A percentile compares a stretch with the other conserved stretches of the same genome.
phyloP scores from a whole-genome alignment of 2,888 invertebrate genomes.

The Tiliacea citrago region DNA sequence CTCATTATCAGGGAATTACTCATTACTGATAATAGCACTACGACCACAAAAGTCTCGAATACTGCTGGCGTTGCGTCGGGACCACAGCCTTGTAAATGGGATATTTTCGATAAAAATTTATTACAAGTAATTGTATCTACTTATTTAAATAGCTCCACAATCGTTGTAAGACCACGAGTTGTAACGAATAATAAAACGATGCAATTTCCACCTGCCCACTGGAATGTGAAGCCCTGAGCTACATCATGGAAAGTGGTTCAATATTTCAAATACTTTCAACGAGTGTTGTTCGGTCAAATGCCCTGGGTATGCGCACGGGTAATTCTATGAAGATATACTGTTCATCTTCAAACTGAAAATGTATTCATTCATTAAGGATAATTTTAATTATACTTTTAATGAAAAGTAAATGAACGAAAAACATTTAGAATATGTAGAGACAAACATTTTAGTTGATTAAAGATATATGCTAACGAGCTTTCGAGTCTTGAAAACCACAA shows the following conservation, averaged over 20 bases:
- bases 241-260: conserved; percentile 82
- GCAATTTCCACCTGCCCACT: conserved; percentile 81
- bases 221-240: conserved; percentile 79
- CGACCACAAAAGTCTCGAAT: conserved; percentile 57
- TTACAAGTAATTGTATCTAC: conserved; percentile 68
- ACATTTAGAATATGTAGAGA: conserved; percentile 31
- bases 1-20: conserved; percentile 57
- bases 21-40: conserved; percentile 60
- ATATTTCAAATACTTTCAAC: conserved; percentile 80
- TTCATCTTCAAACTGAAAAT: conserved; percentile 17
- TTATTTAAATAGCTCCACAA: conserved; percentile 74
- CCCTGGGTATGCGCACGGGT: conserved; percentile 19
- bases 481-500: conserved; percentile 62
- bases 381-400: conserved; percentile 22
- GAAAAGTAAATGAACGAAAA: conserved; percentile 36
- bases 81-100: conserved; percentile 46
- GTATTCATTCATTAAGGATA: conserved; percentile 7
- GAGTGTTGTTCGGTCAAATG: conserved; percentile 56
- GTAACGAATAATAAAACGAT: conserved; percentile 77
- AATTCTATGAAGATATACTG: conserved; percentile 19
- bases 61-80: conserved; percentile 18
- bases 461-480: conserved; percentile 69
- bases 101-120: conserved; percentile 63
- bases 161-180: conserved; percentile 71
- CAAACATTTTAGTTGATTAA: conserved; percentile 57